Percentiles rank a stretch among this genome's conserved stretches.
Conservation (phyloP, 2,888 invertebrate genomes). For the Chorisops tibialis region DNA sequence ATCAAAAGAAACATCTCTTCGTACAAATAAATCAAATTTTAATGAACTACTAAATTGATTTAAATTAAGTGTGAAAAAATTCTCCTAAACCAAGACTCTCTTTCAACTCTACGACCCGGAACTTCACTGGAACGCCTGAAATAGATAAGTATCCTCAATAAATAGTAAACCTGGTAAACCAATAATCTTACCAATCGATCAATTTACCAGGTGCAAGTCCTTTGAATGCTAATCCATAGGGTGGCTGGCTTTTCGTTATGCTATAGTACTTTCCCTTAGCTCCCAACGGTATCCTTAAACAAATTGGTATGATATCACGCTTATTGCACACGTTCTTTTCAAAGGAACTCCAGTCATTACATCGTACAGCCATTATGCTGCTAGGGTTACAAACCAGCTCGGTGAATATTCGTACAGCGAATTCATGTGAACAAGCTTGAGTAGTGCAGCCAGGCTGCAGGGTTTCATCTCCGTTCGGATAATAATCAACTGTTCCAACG, state of each 20-base stretch:
- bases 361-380: neutral
- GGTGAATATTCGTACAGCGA: neutral
- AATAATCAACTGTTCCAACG: constrained; percentile 8
- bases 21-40: too few relatives aligned
- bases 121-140: too few relatives aligned
- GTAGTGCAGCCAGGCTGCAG: constrained; percentile 10
- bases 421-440: neutral
- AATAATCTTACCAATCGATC: neutral
- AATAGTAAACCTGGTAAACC: too few relatives aligned
- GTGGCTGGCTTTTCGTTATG: neutral
- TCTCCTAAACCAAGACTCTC: too few relatives aligned
- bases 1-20: too few relatives aligned
- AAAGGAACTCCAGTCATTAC: constrained; percentile 5
- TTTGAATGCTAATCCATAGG: neutral
- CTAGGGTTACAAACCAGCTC: neutral
- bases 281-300: neutral
- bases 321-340: neutral
- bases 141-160: too few relatives aligned
- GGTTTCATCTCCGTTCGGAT: neutral
- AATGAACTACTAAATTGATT: too few relatives aligned
- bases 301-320: neutral
- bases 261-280: neutral
- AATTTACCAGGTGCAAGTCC: neutral
- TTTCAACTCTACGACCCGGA: too few relatives aligned
- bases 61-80: too few relatives aligned